Evolutionary conservation across 2,888 invertebrate species (phyloP).

Genomic region (Pomacea canaliculata): DNA sequence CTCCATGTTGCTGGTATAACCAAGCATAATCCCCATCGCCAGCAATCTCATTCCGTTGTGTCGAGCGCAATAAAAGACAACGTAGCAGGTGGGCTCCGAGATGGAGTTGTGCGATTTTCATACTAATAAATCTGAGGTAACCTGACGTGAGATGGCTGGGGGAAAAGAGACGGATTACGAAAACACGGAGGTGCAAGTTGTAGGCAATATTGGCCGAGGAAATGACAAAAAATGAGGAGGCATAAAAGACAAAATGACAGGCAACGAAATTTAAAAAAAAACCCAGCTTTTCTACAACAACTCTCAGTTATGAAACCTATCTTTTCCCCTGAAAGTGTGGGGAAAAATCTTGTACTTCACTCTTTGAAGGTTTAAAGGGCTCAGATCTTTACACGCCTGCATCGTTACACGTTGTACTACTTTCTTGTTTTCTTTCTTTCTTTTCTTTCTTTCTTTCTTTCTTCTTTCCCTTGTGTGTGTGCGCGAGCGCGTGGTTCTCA

Average conservation of each 20-base stretch:
- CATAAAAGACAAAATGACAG: constrained; percentile 15
- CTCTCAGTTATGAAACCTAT: too few species aligned
- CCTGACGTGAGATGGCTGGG: neutral
- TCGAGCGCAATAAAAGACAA: too few species aligned
- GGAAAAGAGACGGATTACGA: constrained; percentile 1
- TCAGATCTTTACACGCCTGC: neutral
- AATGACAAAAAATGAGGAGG: constrained; percentile 11
- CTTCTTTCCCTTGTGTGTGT: neutral
- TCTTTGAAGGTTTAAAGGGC: neutral
- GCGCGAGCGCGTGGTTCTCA: neutral
- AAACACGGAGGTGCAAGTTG: neutral
- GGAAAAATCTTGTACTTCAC: too few species aligned
- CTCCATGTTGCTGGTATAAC: too few species aligned
- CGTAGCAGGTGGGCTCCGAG: too few species aligned
- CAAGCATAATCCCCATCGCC: too few species aligned
- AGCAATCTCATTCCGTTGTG: too few species aligned
- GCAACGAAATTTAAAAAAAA: neutral
- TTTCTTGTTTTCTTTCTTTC: neutral
- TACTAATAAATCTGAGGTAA: neutral
- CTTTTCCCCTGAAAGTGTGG: too few species aligned
- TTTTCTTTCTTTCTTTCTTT: neutral
- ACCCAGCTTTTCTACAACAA: too few species aligned
- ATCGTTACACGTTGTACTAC: neutral
- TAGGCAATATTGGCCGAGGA: neutral
- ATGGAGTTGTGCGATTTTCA: too few species aligned